These are phyloP conservation scores for Leptodactylus fallax DNA, from an alignment of 2,797 vertebrate genomes.

Conservation along the genomic window DNA sequence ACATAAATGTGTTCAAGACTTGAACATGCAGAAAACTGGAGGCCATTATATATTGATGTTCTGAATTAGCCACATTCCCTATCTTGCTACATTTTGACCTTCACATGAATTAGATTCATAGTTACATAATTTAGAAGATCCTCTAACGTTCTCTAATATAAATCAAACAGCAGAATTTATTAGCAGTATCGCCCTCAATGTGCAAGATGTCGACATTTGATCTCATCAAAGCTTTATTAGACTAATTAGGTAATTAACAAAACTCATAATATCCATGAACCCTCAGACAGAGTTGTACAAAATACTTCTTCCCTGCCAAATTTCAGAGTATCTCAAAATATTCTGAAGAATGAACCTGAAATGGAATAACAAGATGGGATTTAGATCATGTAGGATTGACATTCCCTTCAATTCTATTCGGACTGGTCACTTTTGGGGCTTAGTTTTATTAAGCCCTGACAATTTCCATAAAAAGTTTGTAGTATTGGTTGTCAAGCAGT, in stretches of 20 bases:
- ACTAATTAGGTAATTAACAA: conserved; percentile 40
- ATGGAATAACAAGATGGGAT: neutral
- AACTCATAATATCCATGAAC: neutral
- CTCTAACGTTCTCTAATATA: neutral
- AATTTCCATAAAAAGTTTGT: too few relatives aligned
- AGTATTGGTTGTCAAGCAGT: too few relatives aligned
- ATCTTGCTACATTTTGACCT: neutral
- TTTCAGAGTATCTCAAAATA: too few relatives aligned
- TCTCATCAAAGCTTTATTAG: conserved; percentile 21
- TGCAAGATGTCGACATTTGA: neutral
- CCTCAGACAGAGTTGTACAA: neutral
- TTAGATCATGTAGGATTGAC: neutral
- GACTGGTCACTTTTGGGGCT: too few relatives aligned
- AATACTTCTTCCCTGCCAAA: neutral
- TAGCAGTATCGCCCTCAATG: neutral
- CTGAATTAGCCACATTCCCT: neutral
- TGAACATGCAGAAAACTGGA: neutral
- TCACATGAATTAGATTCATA: neutral
- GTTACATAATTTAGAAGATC: conserved; percentile 21
- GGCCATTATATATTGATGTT: neutral
- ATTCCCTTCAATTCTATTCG: too few relatives aligned
- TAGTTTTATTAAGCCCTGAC: too few relatives aligned
- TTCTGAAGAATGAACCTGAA: too few relatives aligned
- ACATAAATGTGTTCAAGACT: too few relatives aligned
- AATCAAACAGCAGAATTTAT: conserved; percentile 22